Base-by-base conservation (phyloP, 2,113 vertebrate genomes). In the Strix uralensis region DNA sequence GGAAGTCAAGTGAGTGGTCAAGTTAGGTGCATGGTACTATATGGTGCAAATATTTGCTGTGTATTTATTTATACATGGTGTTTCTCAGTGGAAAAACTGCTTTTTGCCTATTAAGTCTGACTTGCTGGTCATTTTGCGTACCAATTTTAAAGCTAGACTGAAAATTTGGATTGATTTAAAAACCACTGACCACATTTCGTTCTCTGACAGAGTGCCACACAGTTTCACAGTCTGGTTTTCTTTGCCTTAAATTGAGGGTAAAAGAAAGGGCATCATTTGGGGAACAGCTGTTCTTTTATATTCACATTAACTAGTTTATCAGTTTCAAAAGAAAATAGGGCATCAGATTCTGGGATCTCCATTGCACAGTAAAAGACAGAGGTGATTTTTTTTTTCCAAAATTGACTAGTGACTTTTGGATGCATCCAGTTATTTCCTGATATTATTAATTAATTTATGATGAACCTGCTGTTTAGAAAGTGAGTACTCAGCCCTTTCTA, bases 241-340 rank as follows among this genome's bases (percentile, higher is more conserved):
- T 90, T 87, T 66, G 38, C 63, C 73, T 90, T 86, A 91, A 40
- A 52, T 3, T 55, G 38, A 81, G 36, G 88, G 86, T 91, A 91
- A 94, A 94, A 94, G 13, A 92, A 95, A 96, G 90, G 88, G 73
- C 81, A 94, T 71, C 27, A 26, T 94, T 92, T 73, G 32, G 16
- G 62, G 52, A 91, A 65, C 54, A 84, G 59, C 15, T 91, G 27
- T 26, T 86, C 26, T 92, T 88, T 75, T 70, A 44, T 90, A 27
- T n/a, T 81, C 10, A 13, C 65, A 65, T 79, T 92, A 81, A 63
- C 23, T 75, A 40, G 8, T 63, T 79, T 78, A 77, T 59, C 30
- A 26, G 6, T 62, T 54, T 67, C 74, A n/a, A 70, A 84, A 58
- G 18, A 80, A 72, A 91, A 92, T 29, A 54, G 6, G 7, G 19